These are phyloP conservation scores for Brachionus rubens DNA, from an alignment of 1,140 invertebrate genomes.

Conservation along the genomic window DNA sequence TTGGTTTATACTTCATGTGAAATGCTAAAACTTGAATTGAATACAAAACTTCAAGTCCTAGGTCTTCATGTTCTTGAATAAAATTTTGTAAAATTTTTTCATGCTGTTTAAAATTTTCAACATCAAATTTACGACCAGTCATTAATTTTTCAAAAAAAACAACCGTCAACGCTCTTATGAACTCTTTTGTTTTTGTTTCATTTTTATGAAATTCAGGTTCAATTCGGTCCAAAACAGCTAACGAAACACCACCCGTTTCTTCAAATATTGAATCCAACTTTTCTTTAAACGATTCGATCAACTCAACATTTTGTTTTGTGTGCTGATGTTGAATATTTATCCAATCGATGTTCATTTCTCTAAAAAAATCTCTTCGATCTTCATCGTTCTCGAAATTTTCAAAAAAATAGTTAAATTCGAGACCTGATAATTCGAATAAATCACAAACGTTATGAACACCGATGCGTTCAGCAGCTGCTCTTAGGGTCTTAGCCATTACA, in stretches of 20 bases:
- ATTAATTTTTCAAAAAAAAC: neutral
- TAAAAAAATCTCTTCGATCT: constrained; percentile 19
- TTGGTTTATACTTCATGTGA: constrained; percentile 17
- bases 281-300: neutral
- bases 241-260: neutral
- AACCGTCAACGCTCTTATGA: neutral
- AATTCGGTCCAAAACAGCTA: neutral
- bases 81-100: neutral
- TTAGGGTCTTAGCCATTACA: neutral
- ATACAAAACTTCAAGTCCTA: constrained; percentile 16
- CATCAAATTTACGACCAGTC: neutral
- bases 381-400: constrained; percentile 30
- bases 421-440: neutral
- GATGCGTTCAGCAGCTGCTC: neutral
- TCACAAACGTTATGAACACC: neutral
- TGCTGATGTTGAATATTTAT: neutral
- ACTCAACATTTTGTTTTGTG: neutral
- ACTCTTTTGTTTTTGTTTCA: constrained; percentile 10
- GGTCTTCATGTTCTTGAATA: neutral
- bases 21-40: neutral
- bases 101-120: neutral
- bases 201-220: constrained; percentile 23
- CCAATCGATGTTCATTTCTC: constrained; percentile 13
- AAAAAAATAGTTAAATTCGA: constrained; percentile 24
- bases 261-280: neutral